Evolutionary conservation across 2,797 vertebrate species (phyloP).

Genomic region (Hypotaenidia okinawae): DNA sequence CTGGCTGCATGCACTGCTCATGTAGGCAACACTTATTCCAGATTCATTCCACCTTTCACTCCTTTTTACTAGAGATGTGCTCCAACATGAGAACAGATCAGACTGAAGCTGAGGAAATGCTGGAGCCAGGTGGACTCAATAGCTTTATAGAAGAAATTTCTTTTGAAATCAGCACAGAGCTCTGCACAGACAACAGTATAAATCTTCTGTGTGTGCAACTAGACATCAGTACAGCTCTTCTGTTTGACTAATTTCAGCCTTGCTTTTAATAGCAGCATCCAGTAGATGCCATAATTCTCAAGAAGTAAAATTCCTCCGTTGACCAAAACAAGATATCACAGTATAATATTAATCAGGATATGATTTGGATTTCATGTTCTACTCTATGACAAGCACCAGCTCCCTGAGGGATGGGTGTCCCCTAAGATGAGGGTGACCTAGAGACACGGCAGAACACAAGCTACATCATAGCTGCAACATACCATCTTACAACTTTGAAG

Average conservation of each 20-base stretch:
- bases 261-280: background rate
- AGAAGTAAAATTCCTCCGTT: background rate
- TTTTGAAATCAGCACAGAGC: background rate
- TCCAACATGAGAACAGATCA: background rate
- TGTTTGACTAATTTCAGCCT: background rate
- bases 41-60: slow-evolving; percentile 24
- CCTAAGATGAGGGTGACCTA: background rate
- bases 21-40: slow-evolving; percentile 32
- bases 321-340: background rate
- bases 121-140: background rate
- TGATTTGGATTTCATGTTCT: background rate
- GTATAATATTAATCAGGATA: background rate
- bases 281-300: background rate
- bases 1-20: background rate
- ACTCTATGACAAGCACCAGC: background rate
- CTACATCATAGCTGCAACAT: background rate
- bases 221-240: background rate
- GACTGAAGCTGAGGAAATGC: background rate
- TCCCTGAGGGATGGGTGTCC: background rate
- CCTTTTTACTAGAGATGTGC: background rate
- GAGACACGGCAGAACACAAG: background rate
- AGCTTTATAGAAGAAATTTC: background rate
- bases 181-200: background rate
- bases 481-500: background rate
- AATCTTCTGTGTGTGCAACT: background rate